These are phyloP conservation scores for Melipona bicolor DNA, from an alignment of 2,888 invertebrate genomes.

Conservation along the genomic window DNA sequence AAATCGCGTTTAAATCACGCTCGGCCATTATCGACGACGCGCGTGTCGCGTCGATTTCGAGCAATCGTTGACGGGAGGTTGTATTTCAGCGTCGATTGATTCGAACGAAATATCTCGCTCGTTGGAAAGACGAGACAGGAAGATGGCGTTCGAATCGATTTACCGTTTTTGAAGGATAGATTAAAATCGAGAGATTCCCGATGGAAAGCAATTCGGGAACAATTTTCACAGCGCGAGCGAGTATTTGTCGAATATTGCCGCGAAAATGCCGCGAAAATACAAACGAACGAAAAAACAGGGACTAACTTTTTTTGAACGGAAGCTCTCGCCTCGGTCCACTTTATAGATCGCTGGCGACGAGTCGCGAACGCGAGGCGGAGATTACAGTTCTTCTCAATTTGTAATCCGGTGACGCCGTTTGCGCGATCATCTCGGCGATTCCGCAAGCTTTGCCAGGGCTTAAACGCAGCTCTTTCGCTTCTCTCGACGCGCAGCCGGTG, in stretches of 20 bases:
- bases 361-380: constrained; percentile 39
- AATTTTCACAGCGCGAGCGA: not conserved
- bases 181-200: not conserved
- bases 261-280: no score
- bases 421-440: constrained; percentile 34
- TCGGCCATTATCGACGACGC: not conserved
- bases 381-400: constrained; percentile 66
- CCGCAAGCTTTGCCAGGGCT: constrained; percentile 38
- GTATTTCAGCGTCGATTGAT: not conserved
- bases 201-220: not conserved
- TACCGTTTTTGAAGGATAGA: not conserved
- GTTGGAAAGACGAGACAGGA: not conserved
- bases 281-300: not conserved
- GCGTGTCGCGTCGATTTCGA: not conserved
- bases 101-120: not conserved
- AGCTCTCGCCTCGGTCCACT: constrained; percentile 39
- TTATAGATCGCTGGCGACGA: constrained; percentile 8
- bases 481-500: constrained; percentile 5
- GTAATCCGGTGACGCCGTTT: constrained; percentile 61
- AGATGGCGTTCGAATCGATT: no score
- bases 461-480: constrained; percentile 32
- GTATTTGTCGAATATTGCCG: not conserved
- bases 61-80: not conserved
- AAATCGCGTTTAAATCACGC: not conserved
- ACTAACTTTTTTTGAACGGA: not conserved